Evolutionary conservation across 2,113 vertebrate genomes (phyloP).

Genomic region (Plotosus lineatus): DNA sequence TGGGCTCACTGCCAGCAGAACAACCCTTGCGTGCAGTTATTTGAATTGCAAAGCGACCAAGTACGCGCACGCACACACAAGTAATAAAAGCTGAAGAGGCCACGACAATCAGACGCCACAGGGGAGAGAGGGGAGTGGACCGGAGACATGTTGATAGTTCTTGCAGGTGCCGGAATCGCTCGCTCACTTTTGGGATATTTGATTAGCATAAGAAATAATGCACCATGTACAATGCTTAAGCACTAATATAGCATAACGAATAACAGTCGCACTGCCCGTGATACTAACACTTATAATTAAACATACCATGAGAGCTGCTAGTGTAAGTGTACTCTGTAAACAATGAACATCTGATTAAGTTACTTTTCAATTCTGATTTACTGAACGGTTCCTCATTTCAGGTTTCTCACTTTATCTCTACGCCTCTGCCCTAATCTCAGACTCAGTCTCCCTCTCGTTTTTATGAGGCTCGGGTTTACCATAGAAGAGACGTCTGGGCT

Average conservation of each 20-base stretch:
- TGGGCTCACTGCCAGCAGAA: slow-evolving; percentile 54
- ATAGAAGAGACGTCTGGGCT: slow-evolving; percentile 76
- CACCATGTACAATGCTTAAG: background rate
- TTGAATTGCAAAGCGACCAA: slow-evolving; percentile 71
- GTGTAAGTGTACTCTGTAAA: background rate
- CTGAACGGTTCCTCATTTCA: background rate
- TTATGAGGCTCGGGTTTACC: slow-evolving; percentile 61
- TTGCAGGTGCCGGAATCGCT: background rate
- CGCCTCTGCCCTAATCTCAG: no score
- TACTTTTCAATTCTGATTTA: background rate
- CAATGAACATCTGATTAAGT: background rate
- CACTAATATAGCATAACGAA: background rate
- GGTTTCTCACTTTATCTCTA: background rate
- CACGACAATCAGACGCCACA: slow-evolving; percentile 65
- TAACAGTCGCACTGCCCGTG: background rate
- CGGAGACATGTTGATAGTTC: background rate
- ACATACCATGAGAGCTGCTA: background rate
- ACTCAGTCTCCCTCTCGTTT: background rate
- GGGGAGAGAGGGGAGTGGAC: slow-evolving; percentile 51
- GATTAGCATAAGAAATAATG: background rate
- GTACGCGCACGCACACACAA: slow-evolving; percentile 66
- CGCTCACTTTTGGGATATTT: background rate
- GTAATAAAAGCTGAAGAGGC: slow-evolving; percentile 65
- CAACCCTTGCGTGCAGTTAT: slow-evolving; percentile 64
- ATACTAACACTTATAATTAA: background rate